These are phyloP conservation scores for Mesaphorura yosii DNA, from an alignment of 1,140 invertebrate genomes.

Conservation along the genomic window DNA sequence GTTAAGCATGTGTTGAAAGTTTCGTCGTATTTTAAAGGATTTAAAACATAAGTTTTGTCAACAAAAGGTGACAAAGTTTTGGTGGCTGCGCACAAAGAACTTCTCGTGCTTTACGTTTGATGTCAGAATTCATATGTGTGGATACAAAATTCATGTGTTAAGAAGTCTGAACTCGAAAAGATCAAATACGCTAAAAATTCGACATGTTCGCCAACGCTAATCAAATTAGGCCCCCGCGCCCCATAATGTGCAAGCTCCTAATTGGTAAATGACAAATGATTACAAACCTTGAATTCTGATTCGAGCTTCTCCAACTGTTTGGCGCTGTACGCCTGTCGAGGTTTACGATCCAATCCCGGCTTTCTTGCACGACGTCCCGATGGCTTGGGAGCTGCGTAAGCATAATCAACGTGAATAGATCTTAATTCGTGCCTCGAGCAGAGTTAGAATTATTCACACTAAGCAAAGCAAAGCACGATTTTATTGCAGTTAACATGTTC, in stretches of 20 bases:
- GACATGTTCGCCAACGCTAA: too few species aligned
- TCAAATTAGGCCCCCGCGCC: too few species aligned
- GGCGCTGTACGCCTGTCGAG: slow-evolving; percentile 85
- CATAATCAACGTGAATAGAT: neutral
- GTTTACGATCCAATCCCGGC: slow-evolving; percentile 78
- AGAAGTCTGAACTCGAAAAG: too few species aligned
- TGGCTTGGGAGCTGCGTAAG: slow-evolving; percentile 56
- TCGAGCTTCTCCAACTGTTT: slow-evolving; percentile 83
- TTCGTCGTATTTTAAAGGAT: neutral
- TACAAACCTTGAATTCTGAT: slow-evolving; percentile 85
- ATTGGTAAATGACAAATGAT: too few species aligned
- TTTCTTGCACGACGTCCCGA: slow-evolving; percentile 63
- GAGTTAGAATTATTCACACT: neutral
- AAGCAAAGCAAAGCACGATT: too few species aligned
- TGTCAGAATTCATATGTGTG: too few species aligned
- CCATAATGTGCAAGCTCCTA: too few species aligned
- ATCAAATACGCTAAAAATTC: too few species aligned
- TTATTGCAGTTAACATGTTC: slow-evolving; percentile 1
- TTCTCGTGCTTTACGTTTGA: too few species aligned
- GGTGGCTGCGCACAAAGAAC: too few species aligned
- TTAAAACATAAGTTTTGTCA: neutral
- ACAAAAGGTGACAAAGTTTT: too few species aligned
- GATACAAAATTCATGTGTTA: too few species aligned
- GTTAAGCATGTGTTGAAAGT: neutral
- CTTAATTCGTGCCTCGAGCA: slow-evolving; percentile 4